phyloP scores from a whole-genome alignment of 2,113 vertebrate species.

The Excalfactoria chinensis region DNA sequence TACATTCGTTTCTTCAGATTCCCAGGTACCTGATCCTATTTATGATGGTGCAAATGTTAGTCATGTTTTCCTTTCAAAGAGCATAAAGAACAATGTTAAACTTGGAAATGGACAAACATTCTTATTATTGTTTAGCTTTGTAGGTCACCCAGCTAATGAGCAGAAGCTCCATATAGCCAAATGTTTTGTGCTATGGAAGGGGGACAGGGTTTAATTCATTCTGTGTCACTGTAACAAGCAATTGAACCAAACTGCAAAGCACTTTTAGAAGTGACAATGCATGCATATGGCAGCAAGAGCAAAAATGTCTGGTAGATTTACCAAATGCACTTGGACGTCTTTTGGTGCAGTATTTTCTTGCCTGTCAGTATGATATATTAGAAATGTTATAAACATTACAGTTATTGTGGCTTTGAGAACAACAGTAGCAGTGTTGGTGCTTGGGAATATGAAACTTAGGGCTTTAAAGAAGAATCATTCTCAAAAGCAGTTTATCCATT shows the following conservation, averaged over 20 bases:
- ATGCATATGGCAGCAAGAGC: neutral
- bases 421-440: neutral
- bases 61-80: neutral
- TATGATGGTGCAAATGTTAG: neutral
- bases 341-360: neutral
- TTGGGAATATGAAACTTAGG: neutral
- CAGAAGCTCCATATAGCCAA: neutral
- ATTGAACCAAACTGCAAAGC: neutral
- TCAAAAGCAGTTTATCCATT: neutral
- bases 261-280: neutral
- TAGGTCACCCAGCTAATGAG: neutral
- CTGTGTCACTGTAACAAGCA: neutral
- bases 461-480: neutral
- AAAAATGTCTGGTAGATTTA: neutral
- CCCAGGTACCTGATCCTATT: neutral
- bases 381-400: neutral
- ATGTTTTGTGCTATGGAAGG: neutral
- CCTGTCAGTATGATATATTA: neutral
- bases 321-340: neutral
- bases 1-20: neutral
- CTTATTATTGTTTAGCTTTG: neutral
- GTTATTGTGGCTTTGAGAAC: neutral
- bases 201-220: neutral
- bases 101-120: neutral
- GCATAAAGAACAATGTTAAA: neutral